Conservation (phyloP, 1,140 invertebrate species). For the Cataglyphis hispanica region DNA sequence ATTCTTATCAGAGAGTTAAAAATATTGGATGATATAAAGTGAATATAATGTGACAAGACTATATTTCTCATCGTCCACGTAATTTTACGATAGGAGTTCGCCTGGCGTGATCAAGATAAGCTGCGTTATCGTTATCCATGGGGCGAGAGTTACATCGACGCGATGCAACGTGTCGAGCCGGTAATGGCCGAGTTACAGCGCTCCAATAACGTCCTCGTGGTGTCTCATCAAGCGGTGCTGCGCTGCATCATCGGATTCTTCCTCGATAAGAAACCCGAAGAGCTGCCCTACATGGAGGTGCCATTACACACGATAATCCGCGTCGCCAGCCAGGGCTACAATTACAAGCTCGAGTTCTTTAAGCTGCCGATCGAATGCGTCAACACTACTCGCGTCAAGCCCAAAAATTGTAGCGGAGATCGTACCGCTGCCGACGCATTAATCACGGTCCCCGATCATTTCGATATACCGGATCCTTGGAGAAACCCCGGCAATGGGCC, state of each 20-base stretch:
- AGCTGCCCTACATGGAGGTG: conserved; percentile 96
- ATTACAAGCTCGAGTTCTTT: conserved; percentile 93
- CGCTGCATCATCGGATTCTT: conserved; percentile 97
- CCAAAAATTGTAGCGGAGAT: conserved; percentile 89
- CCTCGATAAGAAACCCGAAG: conserved; percentile 93
- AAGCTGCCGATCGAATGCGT: conserved; percentile 94
- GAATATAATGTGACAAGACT: neutral
- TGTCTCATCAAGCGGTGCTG: conserved; percentile 96
- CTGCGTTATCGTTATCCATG: conserved; percentile 96
- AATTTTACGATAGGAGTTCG: conserved; percentile 90
- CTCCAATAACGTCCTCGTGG: conserved; percentile 94
- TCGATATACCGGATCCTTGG: conserved; percentile 88
- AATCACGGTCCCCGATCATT: conserved; percentile 91
- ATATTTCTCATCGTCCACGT: neutral
- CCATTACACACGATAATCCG: conserved; percentile 97
- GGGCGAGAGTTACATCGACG: conserved; percentile 96
- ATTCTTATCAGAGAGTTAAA: neutral
- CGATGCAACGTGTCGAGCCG: conserved; percentile 94
- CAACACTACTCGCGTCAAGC: conserved; percentile 92
- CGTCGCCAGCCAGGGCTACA: conserved; percentile 93
- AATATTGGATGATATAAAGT: neutral
- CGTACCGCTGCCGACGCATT: conserved; percentile 89
- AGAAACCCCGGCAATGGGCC: conserved; percentile 82
- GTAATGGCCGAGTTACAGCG: conserved; percentile 93
- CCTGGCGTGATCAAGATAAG: conserved; percentile 96